A percentile compares a stretch with the other conserved stretches of the same genome.
Conservation (phyloP, 2,888 invertebrate species). For the Scelioninae gen. 2 region DNA sequence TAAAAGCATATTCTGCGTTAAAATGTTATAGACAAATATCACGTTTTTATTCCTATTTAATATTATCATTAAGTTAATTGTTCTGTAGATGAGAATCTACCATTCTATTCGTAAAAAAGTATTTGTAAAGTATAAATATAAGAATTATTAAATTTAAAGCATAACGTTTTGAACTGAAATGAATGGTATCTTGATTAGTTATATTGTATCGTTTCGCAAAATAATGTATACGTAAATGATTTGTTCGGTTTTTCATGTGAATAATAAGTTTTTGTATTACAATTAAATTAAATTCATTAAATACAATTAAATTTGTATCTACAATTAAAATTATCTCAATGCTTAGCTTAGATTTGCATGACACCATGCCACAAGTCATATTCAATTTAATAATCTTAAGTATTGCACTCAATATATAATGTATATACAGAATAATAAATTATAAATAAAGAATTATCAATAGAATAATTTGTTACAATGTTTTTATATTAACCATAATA, state of each 20-base stretch:
- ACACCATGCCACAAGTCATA: slow-evolving; percentile 47
- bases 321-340: slow-evolving; percentile 18
- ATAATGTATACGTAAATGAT: background rate
- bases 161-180: slow-evolving; percentile 19
- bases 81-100: slow-evolving; percentile 19
- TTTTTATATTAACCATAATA: too few relatives aligned
- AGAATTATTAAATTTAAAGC: slow-evolving; percentile 1
- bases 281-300: too few relatives aligned
- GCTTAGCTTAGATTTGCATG: slow-evolving; percentile 47
- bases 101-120: slow-evolving; percentile 18
- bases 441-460: slow-evolving; percentile 45
- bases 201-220: background rate
- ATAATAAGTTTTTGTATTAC: slow-evolving; percentile 4
- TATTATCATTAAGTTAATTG: slow-evolving; percentile 22
- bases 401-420: slow-evolving; percentile 55
- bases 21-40: slow-evolving; percentile 8
- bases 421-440: slow-evolving; percentile 52
- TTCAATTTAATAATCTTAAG: slow-evolving; percentile 44
- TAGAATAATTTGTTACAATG: too few relatives aligned
- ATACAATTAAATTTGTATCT: slow-evolving; percentile 31
- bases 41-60: slow-evolving; percentile 33
- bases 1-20: slow-evolving; percentile 5
- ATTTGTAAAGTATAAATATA: slow-evolving; percentile 26
- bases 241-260: slow-evolving; percentile 10
- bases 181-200: slow-evolving; percentile 10